phyloP scores from a whole-genome alignment of 2,888 invertebrate species.

The Bugula neritina region DNA sequence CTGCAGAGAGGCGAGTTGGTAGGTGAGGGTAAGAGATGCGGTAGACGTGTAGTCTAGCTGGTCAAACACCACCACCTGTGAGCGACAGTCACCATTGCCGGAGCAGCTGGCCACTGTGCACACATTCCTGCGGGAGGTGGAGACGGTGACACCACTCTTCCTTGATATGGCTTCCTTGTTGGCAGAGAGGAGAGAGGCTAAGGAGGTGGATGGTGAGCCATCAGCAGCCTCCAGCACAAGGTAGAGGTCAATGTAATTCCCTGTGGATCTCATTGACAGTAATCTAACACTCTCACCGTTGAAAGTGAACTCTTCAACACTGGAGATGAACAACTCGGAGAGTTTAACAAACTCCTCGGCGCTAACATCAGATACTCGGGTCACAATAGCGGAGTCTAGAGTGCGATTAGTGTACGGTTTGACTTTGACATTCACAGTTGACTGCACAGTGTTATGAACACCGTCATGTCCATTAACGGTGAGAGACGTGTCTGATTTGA shows the following conservation, averaged over 20 bases:
- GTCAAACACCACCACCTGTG: neutral
- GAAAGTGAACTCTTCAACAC: conserved; percentile 64
- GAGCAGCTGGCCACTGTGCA: neutral
- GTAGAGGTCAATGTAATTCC: conserved; percentile 35
- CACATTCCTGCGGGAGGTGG: neutral
- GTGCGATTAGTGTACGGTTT: conserved; percentile 73
- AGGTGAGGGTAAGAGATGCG: conserved; percentile 1
- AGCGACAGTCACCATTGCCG: neutral
- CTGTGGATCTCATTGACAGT: conserved; percentile 31
- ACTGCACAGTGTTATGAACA: conserved; percentile 76
- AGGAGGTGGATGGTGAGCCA: conserved; percentile 56
- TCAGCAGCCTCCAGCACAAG: conserved; percentile 58
- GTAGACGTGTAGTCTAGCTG: conserved; percentile 16
- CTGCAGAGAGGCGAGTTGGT: neutral
- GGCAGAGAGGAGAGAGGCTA: conserved; percentile 32
- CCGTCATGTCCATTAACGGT: conserved; percentile 84
- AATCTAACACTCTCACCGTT: conserved; percentile 29
- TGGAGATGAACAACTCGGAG: conserved; percentile 66
- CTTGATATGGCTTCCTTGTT: conserved; percentile 34
- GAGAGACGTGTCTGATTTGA: conserved; percentile 51
- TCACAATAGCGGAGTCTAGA: conserved; percentile 73
- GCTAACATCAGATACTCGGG: conserved; percentile 69
- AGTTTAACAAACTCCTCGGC: conserved; percentile 70
- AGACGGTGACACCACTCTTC: conserved; percentile 34
- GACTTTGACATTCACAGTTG: conserved; percentile 77